Conservation (phyloP, 2,888 invertebrate genomes). For the Scaptomyza reducta region DNA sequence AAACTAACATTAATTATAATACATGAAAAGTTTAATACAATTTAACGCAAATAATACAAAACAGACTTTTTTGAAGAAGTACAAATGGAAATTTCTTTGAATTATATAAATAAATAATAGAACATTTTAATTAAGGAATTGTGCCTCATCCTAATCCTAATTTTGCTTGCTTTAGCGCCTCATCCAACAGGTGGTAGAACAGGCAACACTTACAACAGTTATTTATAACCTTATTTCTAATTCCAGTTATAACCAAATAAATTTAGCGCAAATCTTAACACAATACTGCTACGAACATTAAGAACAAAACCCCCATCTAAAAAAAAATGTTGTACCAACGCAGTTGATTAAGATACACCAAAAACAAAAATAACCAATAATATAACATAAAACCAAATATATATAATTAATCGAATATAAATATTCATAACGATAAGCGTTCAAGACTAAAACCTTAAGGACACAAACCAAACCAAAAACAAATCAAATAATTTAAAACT, state of each 20-base stretch:
- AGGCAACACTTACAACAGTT: slow-evolving; percentile 11
- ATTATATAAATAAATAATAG: not conserved
- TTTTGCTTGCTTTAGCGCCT: slow-evolving; percentile 27
- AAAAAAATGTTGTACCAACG: slow-evolving; percentile 79
- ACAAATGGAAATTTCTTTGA: not conserved
- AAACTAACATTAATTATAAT: not conserved
- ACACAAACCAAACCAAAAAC: slow-evolving; percentile 33
- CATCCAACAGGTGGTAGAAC: slow-evolving; percentile 63
- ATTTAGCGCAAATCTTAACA: slow-evolving; percentile 69
- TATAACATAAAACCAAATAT: slow-evolving; percentile 39
- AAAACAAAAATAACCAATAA: slow-evolving; percentile 48
- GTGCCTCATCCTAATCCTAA: not conserved
- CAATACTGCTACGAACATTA: slow-evolving; percentile 71
- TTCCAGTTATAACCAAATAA: slow-evolving; percentile 64
- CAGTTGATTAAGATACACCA: slow-evolving; percentile 80
- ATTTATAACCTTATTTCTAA: slow-evolving; percentile 37
- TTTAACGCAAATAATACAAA: not conserved
- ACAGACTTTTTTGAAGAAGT: not conserved
- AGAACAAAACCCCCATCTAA: slow-evolving; percentile 51
- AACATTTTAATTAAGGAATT: not conserved
- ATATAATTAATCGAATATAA: slow-evolving; percentile 40
- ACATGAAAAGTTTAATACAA: not conserved
- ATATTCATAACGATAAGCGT: slow-evolving; percentile 63
- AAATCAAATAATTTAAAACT: slow-evolving; percentile 60
- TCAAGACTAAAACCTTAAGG: slow-evolving; percentile 56